Evolutionary conservation across 2,888 invertebrate genomes (phyloP).

Genomic region (Leptinotarsa peninsularis): DNA sequence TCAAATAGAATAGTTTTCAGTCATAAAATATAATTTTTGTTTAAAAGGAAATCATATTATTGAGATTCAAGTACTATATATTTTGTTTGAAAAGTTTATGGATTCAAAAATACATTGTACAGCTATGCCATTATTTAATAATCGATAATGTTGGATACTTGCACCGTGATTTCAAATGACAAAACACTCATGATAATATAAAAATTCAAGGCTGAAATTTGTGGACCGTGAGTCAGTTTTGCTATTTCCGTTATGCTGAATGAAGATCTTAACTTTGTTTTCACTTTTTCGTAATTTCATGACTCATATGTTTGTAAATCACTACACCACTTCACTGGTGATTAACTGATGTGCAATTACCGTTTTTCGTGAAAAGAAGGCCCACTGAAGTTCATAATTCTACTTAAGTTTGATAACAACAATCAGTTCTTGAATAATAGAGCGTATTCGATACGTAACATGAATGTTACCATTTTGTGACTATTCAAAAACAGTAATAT

Average conservation of each 20-base stretch:
- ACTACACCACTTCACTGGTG: neutral
- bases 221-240: conserved; percentile 29
- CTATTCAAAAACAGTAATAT: too few species aligned
- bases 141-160: neutral
- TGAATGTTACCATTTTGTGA: too few species aligned
- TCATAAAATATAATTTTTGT: too few species aligned
- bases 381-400: neutral
- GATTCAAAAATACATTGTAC: too few species aligned
- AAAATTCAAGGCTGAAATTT: conserved; percentile 30
- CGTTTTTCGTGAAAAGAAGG: neutral
- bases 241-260: conserved; percentile 34
- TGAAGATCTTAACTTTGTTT: conserved; percentile 30
- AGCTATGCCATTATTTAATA: neutral
- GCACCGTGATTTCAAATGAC: conserved; percentile 3
- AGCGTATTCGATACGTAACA: too few species aligned
- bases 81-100: too few species aligned
- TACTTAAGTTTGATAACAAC: too few species aligned
- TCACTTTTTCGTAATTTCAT: conserved; percentile 33
- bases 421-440: too few species aligned
- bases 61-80: too few species aligned
- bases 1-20: too few species aligned
- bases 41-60: too few species aligned
- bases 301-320: conserved; percentile 30
- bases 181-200: conserved; percentile 22
- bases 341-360: neutral